Conservation (phyloP, 2,113 vertebrate species). For the Dicerorhinus sumatrensis region DNA sequence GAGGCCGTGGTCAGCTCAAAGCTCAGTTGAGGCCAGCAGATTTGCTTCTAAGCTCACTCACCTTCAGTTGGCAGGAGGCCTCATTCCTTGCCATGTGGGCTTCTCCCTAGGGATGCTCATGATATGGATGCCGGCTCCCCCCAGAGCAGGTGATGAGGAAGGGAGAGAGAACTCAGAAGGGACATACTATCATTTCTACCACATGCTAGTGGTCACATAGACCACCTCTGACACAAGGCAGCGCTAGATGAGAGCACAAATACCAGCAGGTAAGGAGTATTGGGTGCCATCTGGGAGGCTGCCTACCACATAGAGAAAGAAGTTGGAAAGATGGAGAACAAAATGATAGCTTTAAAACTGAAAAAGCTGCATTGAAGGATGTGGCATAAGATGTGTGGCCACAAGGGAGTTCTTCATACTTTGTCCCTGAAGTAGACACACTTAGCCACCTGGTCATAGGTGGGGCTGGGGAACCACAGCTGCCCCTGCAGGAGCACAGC, state of each 20-base stretch:
- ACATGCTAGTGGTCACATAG: neutral
- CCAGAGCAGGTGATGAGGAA: neutral
- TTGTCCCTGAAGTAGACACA: neutral
- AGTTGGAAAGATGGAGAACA: neutral
- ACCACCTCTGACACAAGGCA: neutral
- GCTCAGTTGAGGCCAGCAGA: rapidly evolving
- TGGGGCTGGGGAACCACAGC: neutral
- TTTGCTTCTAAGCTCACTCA: neutral
- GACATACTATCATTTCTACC: neutral
- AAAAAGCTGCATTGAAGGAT: neutral
- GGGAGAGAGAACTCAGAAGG: neutral
- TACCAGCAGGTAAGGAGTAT: neutral
- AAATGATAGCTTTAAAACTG: neutral
- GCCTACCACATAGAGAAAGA: neutral
- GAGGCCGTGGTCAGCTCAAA: neutral
- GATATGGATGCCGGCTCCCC: neutral
- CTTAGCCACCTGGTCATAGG: neutral
- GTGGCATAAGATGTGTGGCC: neutral
- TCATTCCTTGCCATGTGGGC: neutral
- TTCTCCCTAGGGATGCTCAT: neutral
- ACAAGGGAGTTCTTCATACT: neutral
- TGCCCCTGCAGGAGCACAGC: neutral
- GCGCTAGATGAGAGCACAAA: too few species aligned
- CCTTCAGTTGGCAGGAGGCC: neutral
- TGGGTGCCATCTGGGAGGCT: neutral